Conservation (phyloP, 2,797 vertebrate species). For the Mormyrops boulengeri region DNA sequence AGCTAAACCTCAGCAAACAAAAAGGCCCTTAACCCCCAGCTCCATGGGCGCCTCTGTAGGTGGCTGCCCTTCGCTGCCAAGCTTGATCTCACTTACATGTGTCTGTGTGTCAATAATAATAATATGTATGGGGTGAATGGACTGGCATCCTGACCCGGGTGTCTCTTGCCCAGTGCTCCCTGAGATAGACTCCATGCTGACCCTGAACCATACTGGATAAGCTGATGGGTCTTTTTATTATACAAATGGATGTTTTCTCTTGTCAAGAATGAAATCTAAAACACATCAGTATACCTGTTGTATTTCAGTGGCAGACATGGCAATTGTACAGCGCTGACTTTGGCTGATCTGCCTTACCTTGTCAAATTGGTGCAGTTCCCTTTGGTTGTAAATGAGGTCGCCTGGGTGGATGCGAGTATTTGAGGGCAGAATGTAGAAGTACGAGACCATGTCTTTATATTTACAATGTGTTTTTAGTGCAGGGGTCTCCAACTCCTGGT, state of each 20-base stretch:
- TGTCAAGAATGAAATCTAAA: neutral
- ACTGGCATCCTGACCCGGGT: neutral
- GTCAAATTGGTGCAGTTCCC: neutral
- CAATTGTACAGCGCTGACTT: neutral
- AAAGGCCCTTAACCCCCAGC: neutral
- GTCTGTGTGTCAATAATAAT: neutral
- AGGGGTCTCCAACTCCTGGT: neutral
- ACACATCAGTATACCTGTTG: neutral
- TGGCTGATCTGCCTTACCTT: neutral
- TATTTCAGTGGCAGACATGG: neutral
- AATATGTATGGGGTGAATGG: neutral
- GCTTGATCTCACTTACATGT: neutral
- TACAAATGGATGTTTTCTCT: neutral
- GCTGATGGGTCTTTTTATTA: neutral
- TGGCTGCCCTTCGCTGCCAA: neutral
- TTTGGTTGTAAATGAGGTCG: neutral
- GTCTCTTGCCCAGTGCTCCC: neutral
- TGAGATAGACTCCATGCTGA: neutral
- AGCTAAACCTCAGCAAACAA: neutral
- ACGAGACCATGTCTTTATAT: neutral
- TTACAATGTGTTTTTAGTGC: neutral
- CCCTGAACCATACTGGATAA: neutral
- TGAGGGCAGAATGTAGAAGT: neutral
- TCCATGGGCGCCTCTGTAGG: neutral
- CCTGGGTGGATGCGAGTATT: neutral